These are phyloP conservation scores for Drosophila borealis DNA, from an alignment of 2,888 invertebrate species.

Conservation along the genomic window DNA sequence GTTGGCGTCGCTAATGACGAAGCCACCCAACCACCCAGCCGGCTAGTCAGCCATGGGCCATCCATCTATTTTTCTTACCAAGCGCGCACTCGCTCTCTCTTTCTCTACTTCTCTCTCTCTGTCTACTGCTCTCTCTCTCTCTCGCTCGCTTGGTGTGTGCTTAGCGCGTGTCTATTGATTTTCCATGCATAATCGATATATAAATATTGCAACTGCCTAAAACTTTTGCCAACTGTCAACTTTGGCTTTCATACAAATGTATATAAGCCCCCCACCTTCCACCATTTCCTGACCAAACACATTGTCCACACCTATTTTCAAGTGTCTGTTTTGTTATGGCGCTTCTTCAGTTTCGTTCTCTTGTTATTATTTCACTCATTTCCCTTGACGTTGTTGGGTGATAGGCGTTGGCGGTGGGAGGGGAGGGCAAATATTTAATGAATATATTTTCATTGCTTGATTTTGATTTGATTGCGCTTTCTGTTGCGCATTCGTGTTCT, in stretches of 20 bases:
- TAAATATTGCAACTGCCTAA: constrained; percentile 61
- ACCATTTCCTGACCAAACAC: neutral
- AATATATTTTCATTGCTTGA: constrained; percentile 51
- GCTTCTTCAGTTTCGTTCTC: constrained; percentile 24
- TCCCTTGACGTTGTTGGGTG: constrained; percentile 13
- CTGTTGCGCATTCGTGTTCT: constrained; percentile 43
- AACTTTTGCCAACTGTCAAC: constrained; percentile 62
- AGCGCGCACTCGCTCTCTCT: constrained; percentile 5
- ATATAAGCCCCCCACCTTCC: neutral
- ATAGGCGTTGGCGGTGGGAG: neutral
- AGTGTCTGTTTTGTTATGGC: constrained; percentile 22
- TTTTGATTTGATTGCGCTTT: constrained; percentile 55
- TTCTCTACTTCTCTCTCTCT: constrained; percentile 6
- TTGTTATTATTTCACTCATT: constrained; percentile 14
- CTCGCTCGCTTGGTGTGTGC: neutral
- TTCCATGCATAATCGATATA: constrained; percentile 68
- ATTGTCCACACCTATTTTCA: constrained; percentile 38
- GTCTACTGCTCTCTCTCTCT: neutral
- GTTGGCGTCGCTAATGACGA: constrained; percentile 59
- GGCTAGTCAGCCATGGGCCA: neutral
- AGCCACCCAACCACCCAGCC: constrained; percentile 16
- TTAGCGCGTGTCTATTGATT: constrained; percentile 63
- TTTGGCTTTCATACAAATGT: constrained; percentile 32
- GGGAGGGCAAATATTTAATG: constrained; percentile 53
- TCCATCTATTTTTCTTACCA: neutral